phyloP scores from a whole-genome alignment of 2,113 vertebrate species.

The Sapajus apella region DNA sequence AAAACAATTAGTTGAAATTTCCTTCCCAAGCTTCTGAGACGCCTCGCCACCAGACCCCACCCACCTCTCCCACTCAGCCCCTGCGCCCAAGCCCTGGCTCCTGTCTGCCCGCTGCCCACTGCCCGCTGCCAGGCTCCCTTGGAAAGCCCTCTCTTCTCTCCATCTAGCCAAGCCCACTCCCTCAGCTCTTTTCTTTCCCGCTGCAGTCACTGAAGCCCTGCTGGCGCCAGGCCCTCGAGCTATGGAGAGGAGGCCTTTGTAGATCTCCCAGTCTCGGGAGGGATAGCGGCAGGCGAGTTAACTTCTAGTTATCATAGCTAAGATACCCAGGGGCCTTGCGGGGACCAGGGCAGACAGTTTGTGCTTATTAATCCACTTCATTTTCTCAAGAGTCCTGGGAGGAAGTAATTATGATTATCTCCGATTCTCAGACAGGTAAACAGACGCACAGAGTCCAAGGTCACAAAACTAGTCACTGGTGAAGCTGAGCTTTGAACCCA shows the following conservation, averaged over 20 bases:
- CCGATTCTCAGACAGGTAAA: not conserved
- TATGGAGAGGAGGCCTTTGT: not conserved
- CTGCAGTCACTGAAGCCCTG: not conserved
- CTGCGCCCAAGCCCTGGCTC: fast-evolving
- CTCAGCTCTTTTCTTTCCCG: not conserved
- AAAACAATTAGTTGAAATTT: not conserved
- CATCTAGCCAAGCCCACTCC: not conserved
- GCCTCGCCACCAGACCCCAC: fast-evolving
- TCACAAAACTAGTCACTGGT: not conserved
- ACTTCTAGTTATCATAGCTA: too few species aligned
- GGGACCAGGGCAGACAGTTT: not conserved
- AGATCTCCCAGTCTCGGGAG: not conserved
- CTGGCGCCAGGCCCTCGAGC: not conserved
- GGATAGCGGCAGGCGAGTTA: not conserved
- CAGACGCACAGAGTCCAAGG: not conserved
- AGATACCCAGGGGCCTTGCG: fast-evolving
- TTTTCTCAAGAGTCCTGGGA: not conserved
- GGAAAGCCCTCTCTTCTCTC: not conserved
- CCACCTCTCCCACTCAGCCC: not conserved
- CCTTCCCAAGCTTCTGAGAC: not conserved
- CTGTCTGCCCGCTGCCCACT: fast-evolving
- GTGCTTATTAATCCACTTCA: too few species aligned
- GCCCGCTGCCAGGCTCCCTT: fast-evolving
- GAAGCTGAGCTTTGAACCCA: not conserved
- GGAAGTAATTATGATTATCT: not conserved